Evolutionary conservation across 2,888 invertebrate species (phyloP).

Genomic region (Vesta saturnalis): DNA sequence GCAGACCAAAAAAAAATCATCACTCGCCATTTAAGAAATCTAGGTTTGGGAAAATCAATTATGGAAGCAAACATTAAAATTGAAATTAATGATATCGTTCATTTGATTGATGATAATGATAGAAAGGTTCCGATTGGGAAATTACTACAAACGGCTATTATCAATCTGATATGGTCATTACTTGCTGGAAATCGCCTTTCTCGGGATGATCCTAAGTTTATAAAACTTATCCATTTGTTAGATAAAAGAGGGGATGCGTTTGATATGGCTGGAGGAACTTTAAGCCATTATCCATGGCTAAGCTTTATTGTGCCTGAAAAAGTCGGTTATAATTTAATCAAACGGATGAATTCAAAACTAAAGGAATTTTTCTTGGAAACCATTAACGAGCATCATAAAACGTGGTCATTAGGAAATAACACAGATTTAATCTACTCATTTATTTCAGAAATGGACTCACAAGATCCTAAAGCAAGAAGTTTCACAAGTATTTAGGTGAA

Average conservation of each 20-base stretch:
- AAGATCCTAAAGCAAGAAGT: slow-evolving; percentile 50
- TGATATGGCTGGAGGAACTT: slow-evolving; percentile 53
- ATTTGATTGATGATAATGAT: slow-evolving; percentile 17
- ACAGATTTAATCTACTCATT: slow-evolving; percentile 73
- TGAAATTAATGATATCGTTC: background rate
- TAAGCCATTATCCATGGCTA: slow-evolving; percentile 57
- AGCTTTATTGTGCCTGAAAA: slow-evolving; percentile 68
- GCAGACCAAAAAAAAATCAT: slow-evolving; percentile 63
- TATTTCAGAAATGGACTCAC: slow-evolving; percentile 67
- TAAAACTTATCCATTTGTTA: slow-evolving; percentile 63
- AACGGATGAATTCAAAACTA: slow-evolving; percentile 57
- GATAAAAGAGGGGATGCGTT: slow-evolving; percentile 65
- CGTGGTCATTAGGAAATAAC: slow-evolving; percentile 61
- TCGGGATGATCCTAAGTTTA: slow-evolving; percentile 60
- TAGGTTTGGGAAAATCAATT: slow-evolving; percentile 39
- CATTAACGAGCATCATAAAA: slow-evolving; percentile 67
- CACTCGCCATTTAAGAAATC: slow-evolving; percentile 65
- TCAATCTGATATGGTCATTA: slow-evolving; percentile 75
- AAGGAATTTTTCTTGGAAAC: slow-evolving; percentile 66
- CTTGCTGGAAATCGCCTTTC: slow-evolving; percentile 63
- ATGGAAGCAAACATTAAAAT: slow-evolving; percentile 55
- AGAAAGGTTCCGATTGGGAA: slow-evolving; percentile 48
- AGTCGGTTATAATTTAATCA: background rate
- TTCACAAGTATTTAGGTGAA: slow-evolving; percentile 60
- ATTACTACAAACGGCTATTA: slow-evolving; percentile 66